Conservation (phyloP, 2,113 vertebrate genomes). For the Megatriorchis doriae region DNA sequence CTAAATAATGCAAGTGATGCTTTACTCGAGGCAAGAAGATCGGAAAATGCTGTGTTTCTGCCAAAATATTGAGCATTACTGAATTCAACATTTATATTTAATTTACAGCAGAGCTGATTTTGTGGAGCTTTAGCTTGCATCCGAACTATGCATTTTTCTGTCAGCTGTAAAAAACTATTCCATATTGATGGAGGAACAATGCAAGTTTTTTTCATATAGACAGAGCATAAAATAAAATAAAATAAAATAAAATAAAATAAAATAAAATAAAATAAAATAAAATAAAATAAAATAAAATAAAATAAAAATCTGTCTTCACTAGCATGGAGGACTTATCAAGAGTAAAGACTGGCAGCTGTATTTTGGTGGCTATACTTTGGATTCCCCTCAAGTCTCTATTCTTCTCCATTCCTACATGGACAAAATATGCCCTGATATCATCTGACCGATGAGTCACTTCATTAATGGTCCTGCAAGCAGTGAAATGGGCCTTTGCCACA, state of each 20-base stretch:
- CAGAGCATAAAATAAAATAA: background rate
- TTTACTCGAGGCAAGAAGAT: background rate
- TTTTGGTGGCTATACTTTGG: background rate
- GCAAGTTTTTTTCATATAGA: background rate
- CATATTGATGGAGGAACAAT: fast-evolving
- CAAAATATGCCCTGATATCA: background rate
- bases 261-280: too few relatives aligned
- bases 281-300: background rate
- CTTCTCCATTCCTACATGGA: background rate
- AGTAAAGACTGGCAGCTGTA: background rate
- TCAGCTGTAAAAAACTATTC: background rate
- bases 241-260: background rate
- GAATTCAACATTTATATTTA: background rate
- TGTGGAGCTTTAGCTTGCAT: background rate
- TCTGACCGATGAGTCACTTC: background rate
- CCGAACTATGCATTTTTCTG: background rate
- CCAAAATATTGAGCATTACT: background rate
- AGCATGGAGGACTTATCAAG: background rate
- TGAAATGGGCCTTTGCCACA: background rate
- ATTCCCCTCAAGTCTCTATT: background rate
- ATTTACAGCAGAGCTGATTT: background rate
- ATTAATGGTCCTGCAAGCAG: background rate
- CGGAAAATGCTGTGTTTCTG: background rate
- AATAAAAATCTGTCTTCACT: background rate
- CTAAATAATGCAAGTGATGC: background rate